Evolutionary conservation across 2,888 invertebrate species (phyloP).

Genomic region (Tipula vernalis): DNA sequence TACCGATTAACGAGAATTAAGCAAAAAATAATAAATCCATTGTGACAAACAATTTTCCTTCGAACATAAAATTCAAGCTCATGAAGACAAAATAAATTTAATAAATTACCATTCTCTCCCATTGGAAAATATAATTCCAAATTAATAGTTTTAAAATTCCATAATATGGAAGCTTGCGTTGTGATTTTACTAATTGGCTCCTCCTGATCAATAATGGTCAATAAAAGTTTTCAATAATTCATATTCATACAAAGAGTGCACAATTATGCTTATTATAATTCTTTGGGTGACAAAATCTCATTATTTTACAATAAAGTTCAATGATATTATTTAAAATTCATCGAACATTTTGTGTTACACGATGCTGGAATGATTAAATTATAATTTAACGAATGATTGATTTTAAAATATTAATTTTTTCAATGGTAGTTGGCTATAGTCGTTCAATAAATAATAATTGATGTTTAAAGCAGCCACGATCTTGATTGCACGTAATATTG

Average conservation of each 20-base stretch:
- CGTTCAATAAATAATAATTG: not conserved
- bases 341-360: not conserved
- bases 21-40: too few relatives aligned
- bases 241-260: not conserved
- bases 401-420: not conserved
- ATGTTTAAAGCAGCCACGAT: not conserved
- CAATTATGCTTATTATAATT: not conserved
- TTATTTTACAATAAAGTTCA: not conserved
- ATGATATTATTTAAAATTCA: not conserved
- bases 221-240: not conserved
- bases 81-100: too few relatives aligned
- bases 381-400: not conserved
- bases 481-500: not conserved
- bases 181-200: too few relatives aligned
- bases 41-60: too few relatives aligned
- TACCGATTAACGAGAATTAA: not conserved
- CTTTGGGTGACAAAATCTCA: not conserved
- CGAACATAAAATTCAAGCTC: not conserved
- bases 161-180: too few relatives aligned
- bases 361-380: not conserved
- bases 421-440: not conserved
- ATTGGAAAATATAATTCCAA: too few relatives aligned
- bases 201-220: too few relatives aligned
- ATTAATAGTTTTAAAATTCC: too few relatives aligned
- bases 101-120: too few relatives aligned